phyloP scores from a whole-genome alignment of 1,140 invertebrate genomes.

The Teleopsis dalmanni region DNA sequence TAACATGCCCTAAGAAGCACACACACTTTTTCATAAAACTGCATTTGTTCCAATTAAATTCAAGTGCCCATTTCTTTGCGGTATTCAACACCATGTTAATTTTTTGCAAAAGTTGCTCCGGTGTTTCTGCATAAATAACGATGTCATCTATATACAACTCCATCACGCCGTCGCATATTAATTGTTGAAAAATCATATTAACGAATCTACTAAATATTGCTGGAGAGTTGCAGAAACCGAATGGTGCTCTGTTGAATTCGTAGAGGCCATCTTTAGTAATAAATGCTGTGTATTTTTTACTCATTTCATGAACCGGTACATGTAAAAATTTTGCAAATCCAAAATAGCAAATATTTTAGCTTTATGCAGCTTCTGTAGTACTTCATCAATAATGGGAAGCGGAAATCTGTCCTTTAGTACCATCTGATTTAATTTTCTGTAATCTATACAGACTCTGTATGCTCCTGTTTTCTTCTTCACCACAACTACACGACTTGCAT shows the following conservation, averaged over 20 bases:
- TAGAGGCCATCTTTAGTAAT: slow-evolving; percentile 7
- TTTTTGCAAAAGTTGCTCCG: slow-evolving; percentile 6
- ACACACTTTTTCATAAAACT: not conserved
- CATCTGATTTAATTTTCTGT: slow-evolving; percentile 9
- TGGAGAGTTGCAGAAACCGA: slow-evolving; percentile 9
- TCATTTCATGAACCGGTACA: slow-evolving; percentile 21
- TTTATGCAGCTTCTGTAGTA: slow-evolving; percentile 13
- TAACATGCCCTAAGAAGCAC: slow-evolving; percentile 25
- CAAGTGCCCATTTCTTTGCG: slow-evolving; percentile 5
- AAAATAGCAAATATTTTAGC: slow-evolving; percentile 20
- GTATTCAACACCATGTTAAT: slow-evolving; percentile 4
- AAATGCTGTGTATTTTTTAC: slow-evolving; percentile 19
- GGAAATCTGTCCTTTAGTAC: slow-evolving; percentile 1
- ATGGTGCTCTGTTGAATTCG: slow-evolving; percentile 12
- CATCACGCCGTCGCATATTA: slow-evolving; percentile 9
- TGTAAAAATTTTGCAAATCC: slow-evolving; percentile 33
- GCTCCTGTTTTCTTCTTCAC: slow-evolving; percentile 11
- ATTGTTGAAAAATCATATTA: slow-evolving; percentile 5
- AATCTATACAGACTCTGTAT: slow-evolving; percentile 11
- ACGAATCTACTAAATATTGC: slow-evolving; percentile 7
- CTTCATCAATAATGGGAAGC: slow-evolving; percentile 18
- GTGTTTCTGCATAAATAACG: slow-evolving; percentile 9
- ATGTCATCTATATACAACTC: slow-evolving; percentile 17
- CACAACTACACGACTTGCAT: slow-evolving; percentile 12
- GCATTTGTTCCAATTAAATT: slow-evolving; percentile 15